Conservation (phyloP, 2,113 vertebrate species). For the Thermophis baileyi region DNA sequence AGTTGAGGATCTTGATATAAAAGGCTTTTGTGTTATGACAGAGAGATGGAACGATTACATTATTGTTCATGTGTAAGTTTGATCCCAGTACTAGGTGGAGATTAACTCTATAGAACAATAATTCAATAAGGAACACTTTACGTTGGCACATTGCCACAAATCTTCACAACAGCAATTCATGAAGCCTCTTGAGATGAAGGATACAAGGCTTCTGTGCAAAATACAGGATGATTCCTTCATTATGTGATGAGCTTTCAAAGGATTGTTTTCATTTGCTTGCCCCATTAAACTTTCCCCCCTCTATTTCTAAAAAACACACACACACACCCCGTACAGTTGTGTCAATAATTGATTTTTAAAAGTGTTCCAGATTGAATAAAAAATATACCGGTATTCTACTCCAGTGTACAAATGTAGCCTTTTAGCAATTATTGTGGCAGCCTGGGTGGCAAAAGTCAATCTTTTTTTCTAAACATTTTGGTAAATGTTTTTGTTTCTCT, state of each 20-base stretch:
- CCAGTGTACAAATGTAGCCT: neutral
- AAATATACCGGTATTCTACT: neutral
- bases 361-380: neutral
- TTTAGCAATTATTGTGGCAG: neutral
- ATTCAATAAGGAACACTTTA: neutral
- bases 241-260: neutral
- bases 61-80: neutral
- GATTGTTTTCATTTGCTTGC: neutral
- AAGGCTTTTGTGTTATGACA: too few relatives aligned
- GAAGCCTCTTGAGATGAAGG: neutral
- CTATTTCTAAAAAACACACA: neutral
- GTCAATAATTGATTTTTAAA: neutral
- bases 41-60: neutral
- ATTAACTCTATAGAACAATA: neutral
- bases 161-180: neutral
- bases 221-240: neutral
- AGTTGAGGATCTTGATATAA: neutral
- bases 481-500: neutral
- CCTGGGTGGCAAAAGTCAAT: neutral
- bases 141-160: neutral
- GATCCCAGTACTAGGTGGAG: neutral
- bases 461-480: neutral
- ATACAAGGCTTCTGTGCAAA: neutral
- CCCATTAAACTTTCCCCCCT: neutral
- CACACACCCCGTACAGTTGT: neutral